phyloP scores from a whole-genome alignment of 2,888 invertebrate species.

The Drosophila demipolita region DNA sequence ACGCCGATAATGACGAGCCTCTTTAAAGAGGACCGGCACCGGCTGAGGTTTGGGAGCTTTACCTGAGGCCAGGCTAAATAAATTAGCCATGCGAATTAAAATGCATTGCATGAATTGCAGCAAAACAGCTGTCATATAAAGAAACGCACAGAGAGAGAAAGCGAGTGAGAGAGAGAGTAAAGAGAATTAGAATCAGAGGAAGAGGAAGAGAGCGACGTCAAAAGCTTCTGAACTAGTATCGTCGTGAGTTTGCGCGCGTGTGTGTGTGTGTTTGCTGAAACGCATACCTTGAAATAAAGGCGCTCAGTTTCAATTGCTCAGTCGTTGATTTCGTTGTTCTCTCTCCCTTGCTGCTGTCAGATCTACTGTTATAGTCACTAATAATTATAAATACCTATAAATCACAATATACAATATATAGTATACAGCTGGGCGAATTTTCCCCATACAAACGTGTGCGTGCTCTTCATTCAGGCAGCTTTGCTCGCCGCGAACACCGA shows the following conservation, averaged over 20 bases:
- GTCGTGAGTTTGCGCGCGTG: slow-evolving; percentile 20
- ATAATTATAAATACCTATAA: slow-evolving; percentile 42
- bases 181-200: background rate
- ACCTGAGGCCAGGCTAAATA: slow-evolving; percentile 27
- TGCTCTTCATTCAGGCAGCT: slow-evolving; percentile 28
- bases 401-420: slow-evolving; percentile 28
- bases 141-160: slow-evolving; percentile 2
- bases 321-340: slow-evolving; percentile 53
- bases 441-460: slow-evolving; percentile 12
- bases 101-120: slow-evolving; percentile 43
- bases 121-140: slow-evolving; percentile 47
- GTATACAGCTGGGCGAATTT: slow-evolving; percentile 45
- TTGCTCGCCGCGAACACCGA: slow-evolving; percentile 31
- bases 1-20: slow-evolving; percentile 60
- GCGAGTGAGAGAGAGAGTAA: slow-evolving; percentile 3
- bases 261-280: slow-evolving; percentile 33
- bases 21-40: slow-evolving; percentile 13
- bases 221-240: slow-evolving; percentile 54
- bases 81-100: slow-evolving; percentile 34
- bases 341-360: slow-evolving; percentile 35
- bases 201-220: slow-evolving; percentile 6
- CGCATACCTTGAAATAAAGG: slow-evolving; percentile 63
- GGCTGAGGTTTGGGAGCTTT: slow-evolving; percentile 13
- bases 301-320: slow-evolving; percentile 72
- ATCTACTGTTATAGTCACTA: slow-evolving; percentile 52